Base-by-base conservation (phyloP, 2,113 vertebrate species). In the Rhinolophus ferrumequinum region DNA sequence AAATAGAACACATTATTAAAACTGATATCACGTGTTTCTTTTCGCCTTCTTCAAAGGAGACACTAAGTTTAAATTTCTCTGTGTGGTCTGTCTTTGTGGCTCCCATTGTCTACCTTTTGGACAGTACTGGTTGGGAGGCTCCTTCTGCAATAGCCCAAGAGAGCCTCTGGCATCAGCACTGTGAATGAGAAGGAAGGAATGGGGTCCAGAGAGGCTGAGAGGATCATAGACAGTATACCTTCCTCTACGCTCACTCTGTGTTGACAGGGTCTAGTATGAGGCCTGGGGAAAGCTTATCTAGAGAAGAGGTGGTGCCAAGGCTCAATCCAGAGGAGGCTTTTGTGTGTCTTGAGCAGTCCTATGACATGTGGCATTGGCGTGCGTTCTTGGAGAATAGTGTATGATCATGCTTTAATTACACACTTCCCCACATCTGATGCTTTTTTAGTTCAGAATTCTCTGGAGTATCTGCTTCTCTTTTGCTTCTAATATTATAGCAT, bases 391-490 rank as follows among this genome's bases (percentile, higher is more conserved):
- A 69, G 50, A 58, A 19, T 18, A 18, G 16, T 30, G 11, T 35
- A 38, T 54, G n/a, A 66, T 47, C 9, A 21, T 15, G 22, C 22
- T 95, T 73, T 79, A 3, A 69, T 38, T 21, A 8, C 1, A 50
- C 1, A 1, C 28, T 54, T 1, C 2, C 19, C 7, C 4, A 26
- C 60, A 56, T 5, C 16, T 2, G n/a, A 50, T 24, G 62, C 10
- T 26, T 66, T 66, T 84, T 33, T n/a, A 38, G 16, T 83, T 82
- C 56, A 76, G 50, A 81, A 56, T 19, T 70, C 19, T 92, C 30
- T 52, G 58, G 67, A 18, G 0, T 11, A 15, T 26, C 70, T 72
- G 50, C 47, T 62, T 81, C 41, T 14, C n/a, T 44, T 91, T 76
- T 28, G 66, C 26, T 80, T 88, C 54, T 4, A 67, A 62, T 73